Evolutionary conservation across 2,797 vertebrate species (phyloP).

Genomic region (Gallinago solitaria): DNA sequence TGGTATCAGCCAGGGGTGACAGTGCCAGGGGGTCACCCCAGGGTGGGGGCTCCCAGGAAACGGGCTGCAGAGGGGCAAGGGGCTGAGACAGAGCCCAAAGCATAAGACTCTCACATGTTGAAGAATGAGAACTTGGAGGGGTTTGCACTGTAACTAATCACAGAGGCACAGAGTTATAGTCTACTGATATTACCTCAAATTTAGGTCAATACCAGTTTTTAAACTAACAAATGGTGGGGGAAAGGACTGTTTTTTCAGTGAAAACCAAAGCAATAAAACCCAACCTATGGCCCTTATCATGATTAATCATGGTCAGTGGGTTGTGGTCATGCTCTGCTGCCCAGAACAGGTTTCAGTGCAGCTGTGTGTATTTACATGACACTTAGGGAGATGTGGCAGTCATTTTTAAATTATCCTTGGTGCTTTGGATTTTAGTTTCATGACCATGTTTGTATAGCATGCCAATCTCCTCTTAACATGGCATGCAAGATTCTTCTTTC

Average conservation of each 20-base stretch:
- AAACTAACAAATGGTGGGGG: conserved; percentile 5
- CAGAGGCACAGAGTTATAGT: background rate
- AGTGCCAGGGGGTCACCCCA: background rate
- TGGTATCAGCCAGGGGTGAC: rapidly evolving
- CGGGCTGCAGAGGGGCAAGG: background rate
- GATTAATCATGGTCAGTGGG: background rate
- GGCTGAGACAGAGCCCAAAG: background rate
- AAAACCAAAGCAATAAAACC: conserved; percentile 13
- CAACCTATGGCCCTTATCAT: background rate
- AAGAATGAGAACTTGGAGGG: background rate
- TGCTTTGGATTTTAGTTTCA: background rate
- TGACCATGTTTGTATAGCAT: background rate
- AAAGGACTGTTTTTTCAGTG: conserved; percentile 13
- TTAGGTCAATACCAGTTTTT: conserved; percentile 18
- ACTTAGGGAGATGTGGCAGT: background rate
- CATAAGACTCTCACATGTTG: background rate
- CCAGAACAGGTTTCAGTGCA: background rate
- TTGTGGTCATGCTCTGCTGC: background rate
- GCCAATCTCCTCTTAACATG: background rate
- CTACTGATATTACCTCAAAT: background rate
- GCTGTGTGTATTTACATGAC: background rate
- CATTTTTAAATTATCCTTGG: background rate
- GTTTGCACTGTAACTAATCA: background rate
- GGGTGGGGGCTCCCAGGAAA: background rate
- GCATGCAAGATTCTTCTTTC: background rate